These are phyloP conservation scores for Eugnorisma glareosa DNA, from an alignment of 2,888 invertebrate species.

Conservation along the genomic window DNA sequence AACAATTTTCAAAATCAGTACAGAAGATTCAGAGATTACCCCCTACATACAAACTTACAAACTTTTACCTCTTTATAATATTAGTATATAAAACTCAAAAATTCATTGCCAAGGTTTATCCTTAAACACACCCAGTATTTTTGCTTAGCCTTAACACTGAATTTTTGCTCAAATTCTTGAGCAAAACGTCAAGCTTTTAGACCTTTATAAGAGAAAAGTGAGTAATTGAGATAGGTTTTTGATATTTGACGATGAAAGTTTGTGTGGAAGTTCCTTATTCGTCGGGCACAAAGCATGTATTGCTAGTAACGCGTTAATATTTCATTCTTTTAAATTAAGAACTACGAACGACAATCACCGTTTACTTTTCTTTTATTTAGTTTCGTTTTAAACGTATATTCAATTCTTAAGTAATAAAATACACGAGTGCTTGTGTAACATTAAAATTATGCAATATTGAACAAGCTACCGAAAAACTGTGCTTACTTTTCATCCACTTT, in stretches of 20 bases:
- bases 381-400: background rate
- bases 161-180: no score
- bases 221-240: background rate
- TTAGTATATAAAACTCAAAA: no score
- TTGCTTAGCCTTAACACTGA: no score
- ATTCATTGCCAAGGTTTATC: no score
- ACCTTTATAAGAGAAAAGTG: no score
- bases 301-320: background rate
- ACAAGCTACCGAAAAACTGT: background rate
- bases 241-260: background rate
- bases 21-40: no score
- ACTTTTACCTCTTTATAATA: no score
- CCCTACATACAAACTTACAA: no score
- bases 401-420: background rate
- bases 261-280: background rate
- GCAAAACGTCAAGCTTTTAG: no score
- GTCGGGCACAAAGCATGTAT: background rate
- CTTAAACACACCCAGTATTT: no score
- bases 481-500: conserved; percentile 26
- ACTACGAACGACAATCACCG: background rate
- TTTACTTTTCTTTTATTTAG: background rate
- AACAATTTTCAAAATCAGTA: no score
- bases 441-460: background rate
- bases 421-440: background rate
- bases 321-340: background rate